A percentile compares a stretch with the other conserved stretches of the same genome.
These are phyloP conservation scores for Nomia melanderi DNA, from an alignment of 1,140 invertebrate species.

Conservation along the genomic window DNA sequence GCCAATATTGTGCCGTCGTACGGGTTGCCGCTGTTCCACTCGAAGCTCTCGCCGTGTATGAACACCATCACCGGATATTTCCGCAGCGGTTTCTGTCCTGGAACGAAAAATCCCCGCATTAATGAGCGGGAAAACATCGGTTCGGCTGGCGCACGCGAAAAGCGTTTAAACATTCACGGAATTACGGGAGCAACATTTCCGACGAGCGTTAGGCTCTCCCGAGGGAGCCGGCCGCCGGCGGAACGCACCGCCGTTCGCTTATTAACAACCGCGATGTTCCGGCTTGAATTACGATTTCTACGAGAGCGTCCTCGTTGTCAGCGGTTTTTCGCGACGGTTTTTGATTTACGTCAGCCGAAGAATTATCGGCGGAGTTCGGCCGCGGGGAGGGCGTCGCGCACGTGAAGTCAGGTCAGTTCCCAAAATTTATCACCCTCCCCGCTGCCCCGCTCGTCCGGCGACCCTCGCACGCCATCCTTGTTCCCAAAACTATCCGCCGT, in stretches of 20 bases:
- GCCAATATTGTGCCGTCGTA: constrained; percentile 94
- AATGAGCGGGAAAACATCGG: too few species aligned
- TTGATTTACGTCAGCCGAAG: constrained; percentile 59
- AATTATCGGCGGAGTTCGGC: constrained; percentile 57
- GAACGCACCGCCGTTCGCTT: too few species aligned
- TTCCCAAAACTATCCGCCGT: constrained; percentile 59
- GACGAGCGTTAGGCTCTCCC: too few species aligned
- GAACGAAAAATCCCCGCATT: constrained; percentile 50
- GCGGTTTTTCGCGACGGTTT: background rate
- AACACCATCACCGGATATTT: constrained; percentile 92
- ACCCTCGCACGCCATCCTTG: background rate
- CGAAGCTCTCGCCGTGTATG: constrained; percentile 95
- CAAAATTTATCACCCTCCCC: constrained; percentile 53
- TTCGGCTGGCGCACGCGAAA: too few species aligned
- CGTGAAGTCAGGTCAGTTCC: constrained; percentile 35
- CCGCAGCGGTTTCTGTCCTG: constrained; percentile 78
- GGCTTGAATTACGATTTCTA: background rate
- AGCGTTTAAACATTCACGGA: too few species aligned
- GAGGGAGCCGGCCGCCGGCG: too few species aligned
- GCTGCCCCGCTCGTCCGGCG: background rate
- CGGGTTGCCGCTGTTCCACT: constrained; percentile 95
- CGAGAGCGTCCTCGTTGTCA: too few species aligned
- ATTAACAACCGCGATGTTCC: background rate
- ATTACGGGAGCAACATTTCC: too few species aligned
- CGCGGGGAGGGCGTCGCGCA: constrained; percentile 15